Conservation (phyloP, 2,797 vertebrate species). For the Tangara arthus region DNA sequence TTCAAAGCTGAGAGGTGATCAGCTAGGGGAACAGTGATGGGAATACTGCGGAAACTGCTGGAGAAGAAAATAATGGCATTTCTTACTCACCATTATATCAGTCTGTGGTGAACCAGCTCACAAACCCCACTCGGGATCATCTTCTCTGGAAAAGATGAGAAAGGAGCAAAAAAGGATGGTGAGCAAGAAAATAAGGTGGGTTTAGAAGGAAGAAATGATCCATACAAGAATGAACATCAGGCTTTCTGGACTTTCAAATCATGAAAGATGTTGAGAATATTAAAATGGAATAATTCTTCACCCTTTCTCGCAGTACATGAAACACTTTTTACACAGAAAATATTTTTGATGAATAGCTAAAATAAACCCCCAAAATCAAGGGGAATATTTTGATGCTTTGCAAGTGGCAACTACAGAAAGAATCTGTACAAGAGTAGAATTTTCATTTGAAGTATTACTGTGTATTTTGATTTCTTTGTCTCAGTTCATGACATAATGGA, state of each 20-base stretch:
- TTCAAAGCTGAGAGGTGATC: neutral
- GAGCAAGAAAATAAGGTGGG: neutral
- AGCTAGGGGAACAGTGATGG: neutral
- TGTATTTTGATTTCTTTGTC: slow-evolving; percentile 18
- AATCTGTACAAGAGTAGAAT: neutral
- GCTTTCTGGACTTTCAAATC: neutral
- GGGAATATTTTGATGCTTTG: neutral
- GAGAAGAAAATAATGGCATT: neutral
- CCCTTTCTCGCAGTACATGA: neutral
- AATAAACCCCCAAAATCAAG: neutral
- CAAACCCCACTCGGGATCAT: neutral
- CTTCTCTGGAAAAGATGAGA: neutral
- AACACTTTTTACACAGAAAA: neutral
- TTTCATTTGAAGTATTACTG: neutral
- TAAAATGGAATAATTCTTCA: neutral
- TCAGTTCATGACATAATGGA: slow-evolving; percentile 50
- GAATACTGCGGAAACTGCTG: neutral
- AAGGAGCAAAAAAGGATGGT: neutral
- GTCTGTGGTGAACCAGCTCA: neutral
- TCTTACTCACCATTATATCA: neutral
- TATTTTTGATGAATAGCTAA: neutral
- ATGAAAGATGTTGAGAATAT: neutral
- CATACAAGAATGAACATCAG: rapidly evolving
- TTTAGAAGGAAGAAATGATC: neutral
- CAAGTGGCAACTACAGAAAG: neutral